Evolutionary conservation across 1,140 invertebrate species (phyloP).

Genomic region (Heliconius nattereri): DNA sequence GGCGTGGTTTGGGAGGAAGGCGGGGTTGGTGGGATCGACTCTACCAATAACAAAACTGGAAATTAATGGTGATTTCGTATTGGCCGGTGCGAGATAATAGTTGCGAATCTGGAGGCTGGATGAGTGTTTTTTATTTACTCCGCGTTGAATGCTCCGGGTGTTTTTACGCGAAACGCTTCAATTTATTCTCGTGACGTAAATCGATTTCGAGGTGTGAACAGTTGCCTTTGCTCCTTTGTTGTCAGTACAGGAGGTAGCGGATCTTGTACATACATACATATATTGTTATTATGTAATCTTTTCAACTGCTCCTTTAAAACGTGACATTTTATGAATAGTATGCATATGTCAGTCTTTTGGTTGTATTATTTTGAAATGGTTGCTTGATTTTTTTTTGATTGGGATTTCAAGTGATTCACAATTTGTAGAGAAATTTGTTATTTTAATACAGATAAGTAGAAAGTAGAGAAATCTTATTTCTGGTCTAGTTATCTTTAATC

Average conservation of each 20-base stretch:
- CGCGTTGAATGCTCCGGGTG: constrained; percentile 55
- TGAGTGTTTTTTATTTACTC: constrained; percentile 64
- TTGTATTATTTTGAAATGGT: neutral
- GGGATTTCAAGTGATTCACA: neutral
- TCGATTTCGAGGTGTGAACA: constrained; percentile 65
- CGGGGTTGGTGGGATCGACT: constrained; percentile 41
- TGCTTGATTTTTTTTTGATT: neutral
- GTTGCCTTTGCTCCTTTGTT: constrained; percentile 34
- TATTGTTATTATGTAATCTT: constrained; percentile 15
- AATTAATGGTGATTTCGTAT: constrained; percentile 55
- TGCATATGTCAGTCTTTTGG: neutral
- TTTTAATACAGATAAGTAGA: no score
- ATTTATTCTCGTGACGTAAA: constrained; percentile 70
- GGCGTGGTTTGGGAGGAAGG: constrained; percentile 49
- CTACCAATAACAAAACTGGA: constrained; percentile 53
- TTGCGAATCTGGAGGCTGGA: constrained; percentile 77
- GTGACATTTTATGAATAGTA: neutral
- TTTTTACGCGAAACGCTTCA: constrained; percentile 60
- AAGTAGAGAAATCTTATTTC: no score
- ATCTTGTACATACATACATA: constrained; percentile 6
- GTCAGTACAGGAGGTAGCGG: constrained; percentile 13
- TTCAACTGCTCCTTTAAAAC: neutral
- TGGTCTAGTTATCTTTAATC: no score
- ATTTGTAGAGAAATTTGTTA: no score
- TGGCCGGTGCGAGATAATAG: constrained; percentile 72